Evolutionary conservation across 2,797 vertebrate genomes (phyloP), one percentile per base, ranked within the genome.

Genomic region (Denticeps clupeoides): DNA sequence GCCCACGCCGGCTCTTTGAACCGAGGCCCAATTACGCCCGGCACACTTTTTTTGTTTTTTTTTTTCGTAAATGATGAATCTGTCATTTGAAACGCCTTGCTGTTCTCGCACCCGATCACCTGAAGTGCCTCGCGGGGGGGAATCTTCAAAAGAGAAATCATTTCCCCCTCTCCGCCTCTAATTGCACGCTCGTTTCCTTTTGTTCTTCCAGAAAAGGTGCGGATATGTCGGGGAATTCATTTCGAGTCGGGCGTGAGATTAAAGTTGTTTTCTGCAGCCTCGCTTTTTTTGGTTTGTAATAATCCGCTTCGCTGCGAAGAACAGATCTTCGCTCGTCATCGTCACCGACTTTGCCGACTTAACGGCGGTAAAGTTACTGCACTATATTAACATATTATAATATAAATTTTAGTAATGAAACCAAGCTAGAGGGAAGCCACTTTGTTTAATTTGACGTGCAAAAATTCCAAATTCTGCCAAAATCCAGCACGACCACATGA

Each of bases 1-100:
- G 47, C 41, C 31, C 50, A 49, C 59, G 50, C 57, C 50, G 26
- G 16, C 59, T 56, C 62, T 68, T 68, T 64, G 65, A 68, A 68
- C 59, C 60, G 41, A 49, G 62, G 62, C 62, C 60, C 53, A 68
- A 60, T 68, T 62, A 59, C 45, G 53, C n/a, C n/a, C n/a, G n/a
- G n/a, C n/a, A n/a, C n/a, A n/a, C n/a, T n/a, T n/a, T n/a, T n/a
- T 50, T 26, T 53, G 53, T 49, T 40, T 60, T 45, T 49, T 38
- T 22, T 58, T 31, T 55, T 41, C 45, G 45, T 38, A 52, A 46
- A 47, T 7, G 53, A 56, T 62, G 53, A 45, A 59, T 62, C 55
- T 60, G 41, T 58, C 48, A 56, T 62, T 62, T 59, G 51, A 55
- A 61, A 62, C 49, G 45, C 19, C 52, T 28, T 44, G 41, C 47